These are phyloP conservation scores for Crypturellus undulatus DNA, from an alignment of 2,113 vertebrate genomes.

Conservation along the genomic window DNA sequence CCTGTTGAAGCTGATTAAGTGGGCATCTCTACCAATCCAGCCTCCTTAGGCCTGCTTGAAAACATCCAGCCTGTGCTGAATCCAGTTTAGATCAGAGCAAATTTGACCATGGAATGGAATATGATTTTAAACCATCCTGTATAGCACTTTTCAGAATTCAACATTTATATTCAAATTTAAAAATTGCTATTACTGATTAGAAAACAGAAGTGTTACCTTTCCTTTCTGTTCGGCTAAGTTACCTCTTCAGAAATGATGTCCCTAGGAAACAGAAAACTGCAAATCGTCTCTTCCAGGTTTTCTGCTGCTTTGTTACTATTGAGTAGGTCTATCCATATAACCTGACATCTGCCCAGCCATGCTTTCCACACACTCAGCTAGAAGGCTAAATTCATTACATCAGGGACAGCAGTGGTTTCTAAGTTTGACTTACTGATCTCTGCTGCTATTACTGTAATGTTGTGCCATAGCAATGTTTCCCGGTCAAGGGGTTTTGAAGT, in stretches of 20 bases:
- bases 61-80: not conserved
- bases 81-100: not conserved
- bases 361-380: not conserved
- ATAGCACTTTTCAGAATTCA: not conserved
- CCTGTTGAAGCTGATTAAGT: not conserved
- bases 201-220: not conserved
- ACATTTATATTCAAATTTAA: not conserved
- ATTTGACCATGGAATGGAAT: not conserved
- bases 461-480: slow-evolving; percentile 92
- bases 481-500: slow-evolving; percentile 91
- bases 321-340: not conserved
- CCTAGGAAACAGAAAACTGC: not conserved
- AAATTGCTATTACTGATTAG: not conserved
- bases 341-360: not conserved
- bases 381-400: slow-evolving; percentile 9
- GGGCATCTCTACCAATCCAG: not conserved
- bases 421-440: slow-evolving; percentile 90
- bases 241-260: not conserved
- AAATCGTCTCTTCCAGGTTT: not conserved
- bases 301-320: slow-evolving; percentile 12
- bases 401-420: not conserved
- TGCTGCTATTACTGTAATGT: slow-evolving; percentile 92
- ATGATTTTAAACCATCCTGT: not conserved
- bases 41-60: not conserved
- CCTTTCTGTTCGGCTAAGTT: not conserved